Conservation (phyloP, 2,113 vertebrate species). For the Siphamia tubifer region DNA sequence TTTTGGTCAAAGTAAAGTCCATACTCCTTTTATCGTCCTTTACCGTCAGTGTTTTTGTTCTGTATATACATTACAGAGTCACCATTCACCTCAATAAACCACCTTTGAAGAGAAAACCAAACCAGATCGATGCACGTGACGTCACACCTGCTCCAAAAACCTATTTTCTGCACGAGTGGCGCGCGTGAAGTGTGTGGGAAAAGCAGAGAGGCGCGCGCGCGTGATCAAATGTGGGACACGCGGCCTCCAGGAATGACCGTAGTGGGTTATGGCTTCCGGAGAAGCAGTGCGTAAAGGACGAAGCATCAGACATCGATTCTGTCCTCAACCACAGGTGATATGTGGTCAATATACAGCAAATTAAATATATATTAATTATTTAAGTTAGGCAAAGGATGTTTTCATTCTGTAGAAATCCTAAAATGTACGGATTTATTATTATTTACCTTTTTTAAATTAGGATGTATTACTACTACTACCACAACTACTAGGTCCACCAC, state of each 20-base stretch:
- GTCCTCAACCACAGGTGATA: too few relatives aligned
- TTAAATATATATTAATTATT: too few relatives aligned
- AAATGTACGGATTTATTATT: too few relatives aligned
- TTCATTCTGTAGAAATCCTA: too few relatives aligned
- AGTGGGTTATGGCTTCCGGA: slow-evolving; percentile 1
- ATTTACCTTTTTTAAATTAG: too few relatives aligned
- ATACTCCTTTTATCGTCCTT: not conserved
- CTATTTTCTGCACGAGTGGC: slow-evolving; percentile 37
- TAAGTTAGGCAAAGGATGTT: too few relatives aligned
- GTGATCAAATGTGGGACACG: slow-evolving; percentile 24
- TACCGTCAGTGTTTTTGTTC: not conserved
- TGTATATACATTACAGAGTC: not conserved
- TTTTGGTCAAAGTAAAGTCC: too few relatives aligned
- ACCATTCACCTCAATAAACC: not conserved
- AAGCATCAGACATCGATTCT: too few relatives aligned
- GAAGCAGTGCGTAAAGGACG: too few relatives aligned
- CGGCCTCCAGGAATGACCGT: not conserved
- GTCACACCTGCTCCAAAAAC: slow-evolving; percentile 56
- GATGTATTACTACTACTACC: too few relatives aligned
- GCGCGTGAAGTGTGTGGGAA: not conserved
- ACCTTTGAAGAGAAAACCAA: not conserved
- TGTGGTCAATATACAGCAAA: too few relatives aligned
- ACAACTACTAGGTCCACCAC: too few relatives aligned
- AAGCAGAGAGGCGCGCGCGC: not conserved
- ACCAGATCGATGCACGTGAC: not conserved